A percentile compares a stretch with the other conserved stretches of the same genome.
Evolutionary conservation across 2,888 invertebrate genomes (phyloP).

Genomic region (Conchocele bisecta): DNA sequence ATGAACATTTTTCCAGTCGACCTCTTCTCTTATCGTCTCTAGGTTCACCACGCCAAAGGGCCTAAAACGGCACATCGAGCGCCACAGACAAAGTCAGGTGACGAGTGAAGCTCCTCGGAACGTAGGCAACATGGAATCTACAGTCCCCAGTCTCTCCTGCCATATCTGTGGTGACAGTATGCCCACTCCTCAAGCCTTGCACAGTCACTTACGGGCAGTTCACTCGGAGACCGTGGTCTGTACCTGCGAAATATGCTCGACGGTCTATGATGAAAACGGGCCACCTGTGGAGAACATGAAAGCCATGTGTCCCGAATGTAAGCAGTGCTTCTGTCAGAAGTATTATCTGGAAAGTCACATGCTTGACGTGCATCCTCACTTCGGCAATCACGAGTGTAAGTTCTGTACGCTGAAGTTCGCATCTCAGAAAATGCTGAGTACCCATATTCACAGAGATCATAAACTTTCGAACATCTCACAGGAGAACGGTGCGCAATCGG

Average conservation of each 20-base stretch:
- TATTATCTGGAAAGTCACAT: neutral
- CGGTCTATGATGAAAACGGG: neutral
- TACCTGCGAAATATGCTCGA: conserved; percentile 1
- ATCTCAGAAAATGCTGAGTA: conserved; percentile 8
- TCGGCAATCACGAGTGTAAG: conserved; percentile 16
- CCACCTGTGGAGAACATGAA: neutral
- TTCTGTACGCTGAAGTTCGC: conserved; percentile 10
- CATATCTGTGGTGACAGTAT: no score
- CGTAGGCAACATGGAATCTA: no score
- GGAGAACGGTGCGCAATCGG: no score
- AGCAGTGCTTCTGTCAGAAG: conserved; percentile 6
- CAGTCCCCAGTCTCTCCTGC: no score
- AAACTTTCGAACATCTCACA: neutral
- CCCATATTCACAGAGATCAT: conserved; percentile 29
- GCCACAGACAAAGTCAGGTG: no score
- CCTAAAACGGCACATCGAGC: no score
- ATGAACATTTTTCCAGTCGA: no score
- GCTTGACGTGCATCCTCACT: neutral
- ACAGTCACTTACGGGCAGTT: neutral
- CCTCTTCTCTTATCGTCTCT: no score
- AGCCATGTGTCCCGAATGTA: neutral
- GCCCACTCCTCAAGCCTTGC: no score
- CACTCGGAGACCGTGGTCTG: neutral
- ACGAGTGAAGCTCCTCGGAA: no score
- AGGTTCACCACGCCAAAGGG: no score